Evolutionary conservation across 1,140 invertebrate genomes (phyloP).

Genomic region (Drosophila azteca): DNA sequence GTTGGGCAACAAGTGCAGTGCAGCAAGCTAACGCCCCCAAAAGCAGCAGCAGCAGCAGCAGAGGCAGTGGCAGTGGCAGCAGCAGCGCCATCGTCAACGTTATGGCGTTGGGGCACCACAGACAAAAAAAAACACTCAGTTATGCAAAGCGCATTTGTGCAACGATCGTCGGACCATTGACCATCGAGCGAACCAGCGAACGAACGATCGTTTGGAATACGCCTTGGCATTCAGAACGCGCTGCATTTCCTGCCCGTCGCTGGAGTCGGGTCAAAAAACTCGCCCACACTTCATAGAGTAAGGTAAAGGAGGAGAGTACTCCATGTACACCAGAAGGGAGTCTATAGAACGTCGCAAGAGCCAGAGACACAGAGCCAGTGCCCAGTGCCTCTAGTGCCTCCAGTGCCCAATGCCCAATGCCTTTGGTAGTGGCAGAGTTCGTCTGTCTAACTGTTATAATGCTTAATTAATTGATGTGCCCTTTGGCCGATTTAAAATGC

Average conservation of each 20-base stretch:
- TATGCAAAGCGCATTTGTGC: slow-evolving; percentile 79
- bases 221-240: slow-evolving; percentile 78
- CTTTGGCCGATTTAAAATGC: slow-evolving; percentile 72
- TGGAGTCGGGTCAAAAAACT: slow-evolving; percentile 71
- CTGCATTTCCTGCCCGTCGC: slow-evolving; percentile 72
- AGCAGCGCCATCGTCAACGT: slow-evolving; percentile 39
- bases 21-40: slow-evolving; percentile 56
- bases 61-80: too few relatives aligned
- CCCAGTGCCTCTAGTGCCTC: too few relatives aligned
- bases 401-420: too few relatives aligned
- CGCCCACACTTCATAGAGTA: slow-evolving; percentile 59
- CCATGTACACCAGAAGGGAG: too few relatives aligned
- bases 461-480: slow-evolving; percentile 71
- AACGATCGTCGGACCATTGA: slow-evolving; percentile 46
- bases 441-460: slow-evolving; percentile 61
- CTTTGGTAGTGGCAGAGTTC: neutral
- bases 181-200: slow-evolving; percentile 15
- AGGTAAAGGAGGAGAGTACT: neutral
- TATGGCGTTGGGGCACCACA: slow-evolving; percentile 32
- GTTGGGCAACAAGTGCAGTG: slow-evolving; percentile 75
- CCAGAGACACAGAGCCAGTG: rapidly evolving
- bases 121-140: slow-evolving; percentile 55
- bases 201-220: slow-evolving; percentile 52
- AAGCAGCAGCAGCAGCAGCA: slow-evolving; percentile 35
- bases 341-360: too few relatives aligned